Conservation (phyloP, 2,797 vertebrate genomes). For the Oceanodroma leucorhoa region DNA sequence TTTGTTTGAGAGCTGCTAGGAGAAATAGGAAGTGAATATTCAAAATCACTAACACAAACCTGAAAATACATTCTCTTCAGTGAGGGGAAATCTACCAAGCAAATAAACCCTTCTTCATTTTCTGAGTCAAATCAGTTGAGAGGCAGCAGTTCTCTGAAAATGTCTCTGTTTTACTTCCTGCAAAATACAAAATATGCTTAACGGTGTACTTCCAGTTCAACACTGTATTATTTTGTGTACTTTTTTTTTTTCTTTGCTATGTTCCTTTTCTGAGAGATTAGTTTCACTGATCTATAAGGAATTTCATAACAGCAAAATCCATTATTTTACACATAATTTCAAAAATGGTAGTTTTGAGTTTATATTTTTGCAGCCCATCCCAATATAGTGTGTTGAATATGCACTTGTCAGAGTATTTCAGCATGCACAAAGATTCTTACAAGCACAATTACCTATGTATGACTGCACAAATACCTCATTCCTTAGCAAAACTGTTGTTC, state of each 20-base stretch:
- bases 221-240: neutral
- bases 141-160: slow-evolving; percentile 15
- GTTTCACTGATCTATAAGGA: neutral
- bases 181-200: neutral
- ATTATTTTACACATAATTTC: neutral
- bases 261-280: neutral
- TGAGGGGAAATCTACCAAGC: slow-evolving; percentile 24
- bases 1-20: slow-evolving; percentile 40
- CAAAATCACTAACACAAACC: slow-evolving; percentile 56
- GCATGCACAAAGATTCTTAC: neutral
- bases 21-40: slow-evolving; percentile 60
- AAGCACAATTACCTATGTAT: neutral
- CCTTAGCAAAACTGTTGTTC: neutral
- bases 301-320: neutral
- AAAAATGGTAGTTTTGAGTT: neutral
- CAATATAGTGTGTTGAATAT: neutral
- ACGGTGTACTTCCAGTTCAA: neutral
- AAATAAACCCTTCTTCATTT: slow-evolving; percentile 33
- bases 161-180: slow-evolving; percentile 7
- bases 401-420: neutral
- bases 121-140: slow-evolving; percentile 28
- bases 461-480: neutral
- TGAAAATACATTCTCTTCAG: slow-evolving; percentile 54
- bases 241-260: neutral
- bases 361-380: neutral